phyloP scores from a whole-genome alignment of 2,888 invertebrate genomes.

The Parapristionchus giblindavisi region DNA sequence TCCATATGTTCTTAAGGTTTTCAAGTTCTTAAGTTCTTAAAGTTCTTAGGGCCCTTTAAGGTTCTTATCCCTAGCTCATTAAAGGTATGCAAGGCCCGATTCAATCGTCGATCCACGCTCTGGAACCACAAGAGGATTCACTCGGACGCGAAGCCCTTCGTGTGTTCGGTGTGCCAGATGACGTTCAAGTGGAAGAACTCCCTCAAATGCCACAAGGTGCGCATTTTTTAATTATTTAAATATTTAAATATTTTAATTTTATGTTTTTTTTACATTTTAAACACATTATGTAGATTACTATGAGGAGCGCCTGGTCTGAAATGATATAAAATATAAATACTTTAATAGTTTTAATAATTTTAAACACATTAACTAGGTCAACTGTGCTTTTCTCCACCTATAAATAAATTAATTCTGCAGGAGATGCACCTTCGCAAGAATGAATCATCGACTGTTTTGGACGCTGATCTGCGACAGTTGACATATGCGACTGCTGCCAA shows the following conservation, averaged over 20 bases:
- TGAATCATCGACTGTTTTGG: slow-evolving; percentile 58
- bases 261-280: background rate
- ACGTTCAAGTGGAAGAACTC: slow-evolving; percentile 70
- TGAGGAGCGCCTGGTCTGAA: background rate
- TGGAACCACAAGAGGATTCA: slow-evolving; percentile 70
- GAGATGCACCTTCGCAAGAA: slow-evolving; percentile 69
- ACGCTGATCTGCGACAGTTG: slow-evolving; percentile 62
- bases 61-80: slow-evolving; percentile 5
- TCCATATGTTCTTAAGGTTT: too few species aligned
- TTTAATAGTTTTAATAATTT: background rate
- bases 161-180: slow-evolving; percentile 68
- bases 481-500: slow-evolving; percentile 69
- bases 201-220: slow-evolving; percentile 53
- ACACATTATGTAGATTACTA: background rate
- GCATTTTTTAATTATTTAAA: slow-evolving; percentile 30
- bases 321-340: background rate
- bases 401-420: slow-evolving; percentile 36
- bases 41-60: too few species aligned
- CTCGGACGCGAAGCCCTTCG: slow-evolving; percentile 67
- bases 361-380: too few species aligned
- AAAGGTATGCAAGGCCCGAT: slow-evolving; percentile 66
- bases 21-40: too few species aligned
- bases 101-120: slow-evolving; percentile 69
- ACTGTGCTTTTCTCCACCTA: too few species aligned
- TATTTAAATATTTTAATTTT: background rate